Evolutionary conservation across 2,888 invertebrate species (phyloP), one percentile per base, ranked within the genome.

Genomic region (Megalurothrips usitatus): DNA sequence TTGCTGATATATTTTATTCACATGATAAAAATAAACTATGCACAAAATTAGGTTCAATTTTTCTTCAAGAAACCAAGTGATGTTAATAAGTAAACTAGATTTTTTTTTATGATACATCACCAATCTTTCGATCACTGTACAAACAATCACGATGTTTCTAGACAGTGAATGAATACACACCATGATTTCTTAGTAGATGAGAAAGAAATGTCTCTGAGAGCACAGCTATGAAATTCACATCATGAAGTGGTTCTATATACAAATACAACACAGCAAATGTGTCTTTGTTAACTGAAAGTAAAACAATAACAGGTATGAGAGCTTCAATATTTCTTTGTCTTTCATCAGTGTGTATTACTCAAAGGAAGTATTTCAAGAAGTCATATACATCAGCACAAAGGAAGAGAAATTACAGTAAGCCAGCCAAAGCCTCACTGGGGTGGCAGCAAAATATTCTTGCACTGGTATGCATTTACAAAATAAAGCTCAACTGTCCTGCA

Each of bases 11-110:
- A 75, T 75, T 75, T 68, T 75, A 75, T 75, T 75, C 68, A 75
- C 68, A 75, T 75, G 68, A 75, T 75, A 75, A 75, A 75, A 75
- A 75, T 75, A 75, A 75, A 75, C 68, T 75, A 75, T 75, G 68
- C 68, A 75, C 68, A 75, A 75, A 75, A 75, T 75, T 75, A 75
- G 23, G 68, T 75, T 75, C 23, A 43, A 75, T 75, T 75, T 52
- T 75, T 75, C 26, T 12, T 75, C 26, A 26, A 75, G 26, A 75
- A 75, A 75, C 68, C 68, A 75, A 23, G 68, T 75, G 68, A 75
- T 75, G 68, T 75, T 75, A 75, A 75, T 75, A 75, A 75, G 68
- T 75, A 75, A 75, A 23, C 23, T 26, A 26, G 12, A 75, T 23
- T 75, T 17, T 23, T 75, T 17, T 75, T 75, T 75, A 75, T 26